Evolutionary conservation across 2,797 vertebrate species (phyloP).

Genomic region (Paramormyrops hopkinsi): DNA sequence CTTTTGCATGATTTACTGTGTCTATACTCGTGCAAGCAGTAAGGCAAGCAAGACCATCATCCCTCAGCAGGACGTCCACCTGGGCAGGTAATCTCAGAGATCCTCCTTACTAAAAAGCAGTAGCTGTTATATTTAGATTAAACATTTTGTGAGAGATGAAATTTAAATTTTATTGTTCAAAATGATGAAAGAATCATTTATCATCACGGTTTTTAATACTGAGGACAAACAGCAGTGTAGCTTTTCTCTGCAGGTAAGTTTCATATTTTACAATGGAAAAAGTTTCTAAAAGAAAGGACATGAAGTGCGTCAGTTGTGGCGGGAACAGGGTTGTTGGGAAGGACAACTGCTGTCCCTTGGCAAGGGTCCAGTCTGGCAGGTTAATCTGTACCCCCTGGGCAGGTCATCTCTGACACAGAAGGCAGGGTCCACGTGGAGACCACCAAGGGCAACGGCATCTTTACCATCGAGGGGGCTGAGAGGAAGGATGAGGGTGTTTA

Average conservation of each 20-base stretch:
- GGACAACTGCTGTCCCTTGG: not conserved
- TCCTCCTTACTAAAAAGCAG: not conserved
- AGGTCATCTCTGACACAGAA: constrained; percentile 78
- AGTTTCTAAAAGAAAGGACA: not conserved
- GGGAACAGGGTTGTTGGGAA: not conserved
- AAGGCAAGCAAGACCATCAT: not conserved
- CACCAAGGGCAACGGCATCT: constrained; percentile 84
- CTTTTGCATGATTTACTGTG: not conserved
- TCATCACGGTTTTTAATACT: not conserved
- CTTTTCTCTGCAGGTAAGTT: not conserved
- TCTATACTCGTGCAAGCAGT: not conserved
- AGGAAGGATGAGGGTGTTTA: constrained; percentile 87
- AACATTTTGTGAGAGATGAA: not conserved
- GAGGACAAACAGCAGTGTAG: not conserved
- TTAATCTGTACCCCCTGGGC: constrained; percentile 11
- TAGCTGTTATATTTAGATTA: not conserved
- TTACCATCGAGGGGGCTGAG: constrained; percentile 91
- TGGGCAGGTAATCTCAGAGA: not conserved
- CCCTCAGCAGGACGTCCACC: not conserved
- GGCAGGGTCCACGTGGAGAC: constrained; percentile 84
- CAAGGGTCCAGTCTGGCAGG: not conserved
- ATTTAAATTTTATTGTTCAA: not conserved
- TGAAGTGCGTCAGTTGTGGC: not conserved
- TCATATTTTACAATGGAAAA: not conserved
- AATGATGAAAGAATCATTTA: not conserved